Evolutionary conservation across 2,113 vertebrate species (phyloP).

Genomic region (Grantiella picta): DNA sequence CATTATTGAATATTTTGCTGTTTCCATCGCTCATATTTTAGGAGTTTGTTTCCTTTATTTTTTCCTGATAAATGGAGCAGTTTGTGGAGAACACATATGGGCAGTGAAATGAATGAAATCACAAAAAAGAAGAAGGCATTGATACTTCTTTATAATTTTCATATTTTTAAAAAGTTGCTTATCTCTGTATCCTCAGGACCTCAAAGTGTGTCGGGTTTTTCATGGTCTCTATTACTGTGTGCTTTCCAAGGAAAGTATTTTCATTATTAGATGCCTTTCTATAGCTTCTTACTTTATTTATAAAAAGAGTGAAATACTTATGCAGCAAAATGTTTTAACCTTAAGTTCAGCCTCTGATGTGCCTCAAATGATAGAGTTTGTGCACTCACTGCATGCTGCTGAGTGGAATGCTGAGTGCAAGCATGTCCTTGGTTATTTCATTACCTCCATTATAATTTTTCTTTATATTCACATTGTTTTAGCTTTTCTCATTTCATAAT

Average conservation of each 20-base stretch:
- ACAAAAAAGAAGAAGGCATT: background rate
- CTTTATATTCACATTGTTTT: background rate
- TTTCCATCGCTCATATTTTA: background rate
- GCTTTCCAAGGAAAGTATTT: background rate
- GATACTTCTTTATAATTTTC: background rate
- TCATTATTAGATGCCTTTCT: background rate
- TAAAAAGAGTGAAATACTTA: background rate
- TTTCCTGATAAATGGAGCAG: background rate
- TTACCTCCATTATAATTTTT: background rate
- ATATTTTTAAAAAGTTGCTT: background rate
- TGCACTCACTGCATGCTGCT: background rate
- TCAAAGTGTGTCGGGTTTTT: background rate
- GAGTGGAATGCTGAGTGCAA: background rate
- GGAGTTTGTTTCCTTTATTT: background rate
- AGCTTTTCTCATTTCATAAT: background rate
- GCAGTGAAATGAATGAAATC: background rate
- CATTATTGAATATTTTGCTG: background rate
- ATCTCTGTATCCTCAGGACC: background rate
- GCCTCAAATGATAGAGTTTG: background rate
- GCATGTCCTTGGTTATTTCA: background rate
- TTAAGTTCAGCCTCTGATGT: background rate
- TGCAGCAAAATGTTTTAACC: background rate
- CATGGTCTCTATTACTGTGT: background rate
- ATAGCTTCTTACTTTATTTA: background rate
- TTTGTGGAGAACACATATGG: background rate